Base-by-base conservation (phyloP, 2,888 invertebrate genomes). In the Acleris laterana region DNA sequence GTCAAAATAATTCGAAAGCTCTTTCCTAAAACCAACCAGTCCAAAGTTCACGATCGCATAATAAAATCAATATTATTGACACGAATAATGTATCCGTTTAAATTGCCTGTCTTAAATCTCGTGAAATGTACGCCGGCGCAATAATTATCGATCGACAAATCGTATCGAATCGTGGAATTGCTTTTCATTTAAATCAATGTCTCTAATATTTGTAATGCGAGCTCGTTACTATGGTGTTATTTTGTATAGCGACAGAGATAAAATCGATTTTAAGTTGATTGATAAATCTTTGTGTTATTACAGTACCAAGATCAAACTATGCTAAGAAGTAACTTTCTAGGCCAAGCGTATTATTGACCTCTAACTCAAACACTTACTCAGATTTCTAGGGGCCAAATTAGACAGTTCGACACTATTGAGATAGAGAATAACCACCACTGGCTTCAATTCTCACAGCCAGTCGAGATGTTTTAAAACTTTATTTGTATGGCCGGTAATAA, bases 121-220 rank as follows among this genome's bases (percentile, higher is more conserved):
- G 59, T 58, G 56, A 65, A 70, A 71, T 70, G 66, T 57, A 57
- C 61, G 46, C 56, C 62, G 65, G 62, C 48, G 58, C 61, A 59
- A 68, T 68, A 69, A 70, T 64, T 68, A 69, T 64, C 61, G 64
- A 66, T 69, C 68, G 68, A 68, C 65, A 62, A 66, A 66, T 67
- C 70, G 68, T 66, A 70, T 68, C 69, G 65, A 71, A 71, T 69
- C 68, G 69, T 28, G 56, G 62, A 65, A 68, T 69, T 56, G 56
- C 51, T 70, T 70, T 68, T 60, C 64, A 70, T 64, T 69, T 70
- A 70, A 69, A 69, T 69, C 69, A 71, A 68, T 69, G 62, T 68
- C 68, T 70, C 67, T 68, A 71, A 67, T 73, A 71, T 73, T 73
- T 72, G 70, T 62, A 69, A 67, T 72, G 64, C 70, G 62, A 53